Percentiles rank a stretch among this genome's conserved stretches.
Conservation (phyloP, 2,888 invertebrate genomes). For the Hyppa rectilinea region DNA sequence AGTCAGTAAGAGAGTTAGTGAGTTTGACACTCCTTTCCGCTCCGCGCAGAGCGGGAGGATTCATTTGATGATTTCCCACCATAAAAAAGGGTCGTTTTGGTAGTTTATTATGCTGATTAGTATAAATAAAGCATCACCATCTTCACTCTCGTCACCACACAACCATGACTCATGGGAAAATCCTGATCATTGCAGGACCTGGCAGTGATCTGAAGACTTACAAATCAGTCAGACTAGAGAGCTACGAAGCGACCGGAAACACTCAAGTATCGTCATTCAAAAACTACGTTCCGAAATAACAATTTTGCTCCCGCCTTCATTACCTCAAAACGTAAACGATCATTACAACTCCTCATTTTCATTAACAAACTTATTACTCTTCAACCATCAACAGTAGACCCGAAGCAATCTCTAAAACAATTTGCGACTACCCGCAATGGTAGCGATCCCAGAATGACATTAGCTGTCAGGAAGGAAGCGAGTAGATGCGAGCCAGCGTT, state of each 20-base stretch:
- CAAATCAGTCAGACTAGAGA: background rate
- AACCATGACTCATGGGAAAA: background rate
- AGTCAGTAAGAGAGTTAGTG: too few species aligned
- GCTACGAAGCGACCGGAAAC: background rate
- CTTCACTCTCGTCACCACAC: background rate
- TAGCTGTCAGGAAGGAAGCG: conserved; percentile 65
- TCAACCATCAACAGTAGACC: conserved; percentile 37
- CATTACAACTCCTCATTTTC: conserved; percentile 47
- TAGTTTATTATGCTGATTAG: background rate
- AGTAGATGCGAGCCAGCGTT: conserved; percentile 54
- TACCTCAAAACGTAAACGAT: conserved; percentile 47
- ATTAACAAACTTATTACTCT: conserved; percentile 52
- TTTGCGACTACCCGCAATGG: conserved; percentile 42
- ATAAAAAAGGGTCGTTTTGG: background rate
- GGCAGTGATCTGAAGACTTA: background rate
- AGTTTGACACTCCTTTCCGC: too few species aligned
- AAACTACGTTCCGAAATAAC: conserved; percentile 27
- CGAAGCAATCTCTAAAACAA: conserved; percentile 56
- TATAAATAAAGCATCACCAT: background rate
- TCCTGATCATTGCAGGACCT: background rate
- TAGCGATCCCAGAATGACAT: conserved; percentile 54
- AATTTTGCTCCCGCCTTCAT: conserved; percentile 36
- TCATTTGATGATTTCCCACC: too few species aligned
- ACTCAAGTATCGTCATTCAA: conserved; percentile 41
- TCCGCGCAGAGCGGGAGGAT: too few species aligned